phyloP scores from a whole-genome alignment of 2,797 vertebrate genomes.

The Ambastaia sidthimunki region DNA sequence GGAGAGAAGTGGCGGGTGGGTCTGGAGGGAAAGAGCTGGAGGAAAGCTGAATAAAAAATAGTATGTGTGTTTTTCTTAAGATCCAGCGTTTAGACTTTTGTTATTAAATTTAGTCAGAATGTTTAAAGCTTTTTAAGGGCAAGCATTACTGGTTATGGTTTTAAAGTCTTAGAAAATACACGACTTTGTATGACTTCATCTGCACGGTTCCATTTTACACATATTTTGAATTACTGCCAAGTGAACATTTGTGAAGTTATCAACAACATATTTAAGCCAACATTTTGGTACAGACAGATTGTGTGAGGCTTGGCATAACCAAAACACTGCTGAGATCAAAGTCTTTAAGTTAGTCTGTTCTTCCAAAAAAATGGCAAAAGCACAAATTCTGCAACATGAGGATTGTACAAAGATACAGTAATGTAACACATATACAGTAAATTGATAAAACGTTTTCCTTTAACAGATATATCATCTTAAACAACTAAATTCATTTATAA shows the following conservation, averaged over 20 bases:
- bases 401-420: neutral
- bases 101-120: conserved; percentile 38
- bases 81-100: conserved; percentile 63
- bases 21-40: neutral
- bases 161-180: neutral
- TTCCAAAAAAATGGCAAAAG: neutral
- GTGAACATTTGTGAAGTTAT: conserved; percentile 17
- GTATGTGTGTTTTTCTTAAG: conserved; percentile 19
- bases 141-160: conserved; percentile 17
- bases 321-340: neutral
- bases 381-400: neutral
- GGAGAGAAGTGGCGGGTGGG: neutral
- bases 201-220: neutral
- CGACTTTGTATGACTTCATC: neutral
- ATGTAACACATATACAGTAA: neutral
- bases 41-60: conserved; percentile 1
- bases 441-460: neutral
- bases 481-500: too few relatives aligned
- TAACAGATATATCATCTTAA: neutral
- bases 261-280: conserved; percentile 18
- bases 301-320: neutral
- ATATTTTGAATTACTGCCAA: conserved; percentile 18
- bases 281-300: conserved; percentile 24
- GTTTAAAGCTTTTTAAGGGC: neutral
- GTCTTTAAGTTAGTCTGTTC: neutral